Percentiles rank a stretch among this genome's conserved stretches.
phyloP scores from a whole-genome alignment of 2,888 invertebrate species.

The Lacanobia wlatinum region DNA sequence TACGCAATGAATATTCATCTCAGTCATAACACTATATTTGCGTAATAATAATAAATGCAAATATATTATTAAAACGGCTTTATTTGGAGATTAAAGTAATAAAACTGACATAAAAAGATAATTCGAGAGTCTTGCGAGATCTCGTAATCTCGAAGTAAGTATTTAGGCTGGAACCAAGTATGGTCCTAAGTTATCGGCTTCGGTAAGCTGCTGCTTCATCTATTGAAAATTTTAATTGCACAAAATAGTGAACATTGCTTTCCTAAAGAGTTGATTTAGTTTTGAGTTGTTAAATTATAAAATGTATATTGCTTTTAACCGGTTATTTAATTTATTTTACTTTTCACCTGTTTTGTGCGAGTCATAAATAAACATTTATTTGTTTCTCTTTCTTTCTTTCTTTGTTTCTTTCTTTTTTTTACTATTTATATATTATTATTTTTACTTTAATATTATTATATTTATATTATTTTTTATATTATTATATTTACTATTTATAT shows the following conservation, averaged over 20 bases:
- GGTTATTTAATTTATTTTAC: too few species aligned
- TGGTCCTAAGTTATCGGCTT: constrained; percentile 1
- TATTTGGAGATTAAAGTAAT: constrained; percentile 32
- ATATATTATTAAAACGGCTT: constrained; percentile 35
- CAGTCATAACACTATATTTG: constrained; percentile 17
- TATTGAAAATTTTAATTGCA: neutral
- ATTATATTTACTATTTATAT: too few species aligned
- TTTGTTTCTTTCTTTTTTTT: too few species aligned
- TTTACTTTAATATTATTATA: too few species aligned
- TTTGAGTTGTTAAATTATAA: too few species aligned
- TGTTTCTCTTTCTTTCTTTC: too few species aligned
- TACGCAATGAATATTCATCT: constrained; percentile 10
- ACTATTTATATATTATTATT: too few species aligned
- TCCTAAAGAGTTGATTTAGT: neutral
- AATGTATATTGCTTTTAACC: neutral
- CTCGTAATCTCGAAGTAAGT: constrained; percentile 3
- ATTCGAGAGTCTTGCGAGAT: constrained; percentile 16
- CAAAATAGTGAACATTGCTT: neutral
- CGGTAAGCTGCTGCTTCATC: neutral
- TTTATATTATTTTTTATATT: too few species aligned
- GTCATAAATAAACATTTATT: too few species aligned
- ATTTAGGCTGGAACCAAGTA: constrained; percentile 29
- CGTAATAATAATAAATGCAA: constrained; percentile 42
- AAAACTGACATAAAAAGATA: constrained; percentile 35
- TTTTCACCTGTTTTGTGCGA: too few species aligned